Evolutionary conservation across 2,113 vertebrate genomes (phyloP), one percentile per base, ranked within the genome.

Genomic region (Rhegmatorhina hoffmannsi): DNA sequence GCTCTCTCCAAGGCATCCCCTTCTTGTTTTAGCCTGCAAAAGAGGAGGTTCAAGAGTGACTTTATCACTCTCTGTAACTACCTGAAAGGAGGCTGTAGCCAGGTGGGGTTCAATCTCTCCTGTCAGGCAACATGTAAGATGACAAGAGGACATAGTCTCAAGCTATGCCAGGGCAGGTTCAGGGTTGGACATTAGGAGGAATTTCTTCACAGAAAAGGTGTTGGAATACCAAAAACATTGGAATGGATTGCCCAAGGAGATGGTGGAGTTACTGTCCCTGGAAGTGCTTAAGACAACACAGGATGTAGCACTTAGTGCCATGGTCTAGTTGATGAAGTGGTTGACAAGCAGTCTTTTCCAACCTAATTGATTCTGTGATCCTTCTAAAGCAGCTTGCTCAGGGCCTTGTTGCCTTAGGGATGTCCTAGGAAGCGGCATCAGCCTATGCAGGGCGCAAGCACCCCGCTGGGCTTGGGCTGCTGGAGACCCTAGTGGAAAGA

Each of bases 401-500:
- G 31, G 16, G 17, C 18, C 46, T 59, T 1, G 1, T 21, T 15
- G 29, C 12, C 28, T 13, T 36, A n/a, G 36, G 28, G 25, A 26
- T 49, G 40, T 40, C 6, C 40, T 16, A 21, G 23, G 63, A 17
- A 31, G 24, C 11, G 6, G 6, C 21, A 47, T n/a, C 49, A n/a
- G 4, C 20, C 47, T 33, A 24, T 31, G 4, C 43, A 25, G 36
- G 29, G 18, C 14, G 58, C 7, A 9, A 15, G 0, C 3, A 17
- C 9, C 50, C 24, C 0, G 1, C 72, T 24, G 55, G 34, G 23
- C 28, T 36, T 4, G 2, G 60, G 53, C 44, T 40, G n/a, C 47
- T 0, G 1, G 12, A 9, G 29, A 23, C 10, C 15, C 47, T 10
- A 34, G 2, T 1, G 1, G 8, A 26, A 46, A n/a, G 18, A 20